phyloP scores from a whole-genome alignment of 1,140 invertebrate genomes.

The Drosophila athabasca region DNA sequence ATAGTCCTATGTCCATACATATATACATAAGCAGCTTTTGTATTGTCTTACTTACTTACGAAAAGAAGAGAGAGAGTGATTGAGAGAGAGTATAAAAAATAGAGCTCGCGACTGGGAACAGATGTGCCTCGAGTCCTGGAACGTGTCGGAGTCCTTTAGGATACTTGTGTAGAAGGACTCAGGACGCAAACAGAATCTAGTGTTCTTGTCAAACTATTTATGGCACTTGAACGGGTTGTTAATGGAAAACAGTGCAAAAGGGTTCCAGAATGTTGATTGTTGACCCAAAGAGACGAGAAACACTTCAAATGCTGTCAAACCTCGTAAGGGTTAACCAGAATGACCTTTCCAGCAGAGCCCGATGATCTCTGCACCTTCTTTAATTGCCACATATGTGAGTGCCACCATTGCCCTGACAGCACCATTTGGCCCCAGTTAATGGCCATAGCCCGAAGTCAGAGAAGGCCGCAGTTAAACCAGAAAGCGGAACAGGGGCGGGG shows the following conservation, averaged over 20 bases:
- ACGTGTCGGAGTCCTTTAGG: neutral
- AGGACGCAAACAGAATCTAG: no score
- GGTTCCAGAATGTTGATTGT: neutral
- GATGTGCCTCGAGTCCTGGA: slow-evolving; percentile 19
- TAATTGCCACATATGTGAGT: slow-evolving; percentile 46
- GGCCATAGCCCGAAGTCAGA: slow-evolving; percentile 9
- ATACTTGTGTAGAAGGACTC: neutral
- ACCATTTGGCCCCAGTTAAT: slow-evolving; percentile 48
- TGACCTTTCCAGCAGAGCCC: neutral
- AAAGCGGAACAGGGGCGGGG: neutral
- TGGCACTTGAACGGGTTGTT: no score
- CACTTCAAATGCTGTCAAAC: slow-evolving; percentile 6
- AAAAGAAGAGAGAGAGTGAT: slow-evolving; percentile 3
- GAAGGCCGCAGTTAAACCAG: neutral
- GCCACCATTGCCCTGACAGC: slow-evolving; percentile 18
- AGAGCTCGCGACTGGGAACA: slow-evolving; percentile 5
- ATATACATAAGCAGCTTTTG: slow-evolving; percentile 39
- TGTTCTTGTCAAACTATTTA: no score
- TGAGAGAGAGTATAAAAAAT: no score
- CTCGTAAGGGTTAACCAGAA: neutral
- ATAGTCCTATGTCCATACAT: slow-evolving; percentile 18
- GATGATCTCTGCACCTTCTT: slow-evolving; percentile 11
- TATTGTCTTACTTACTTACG: slow-evolving; percentile 50
- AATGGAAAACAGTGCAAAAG: neutral
- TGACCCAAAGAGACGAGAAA: no score